Evolutionary conservation across 1,140 invertebrate genomes (phyloP).

Genomic region (Cydia splendana): DNA sequence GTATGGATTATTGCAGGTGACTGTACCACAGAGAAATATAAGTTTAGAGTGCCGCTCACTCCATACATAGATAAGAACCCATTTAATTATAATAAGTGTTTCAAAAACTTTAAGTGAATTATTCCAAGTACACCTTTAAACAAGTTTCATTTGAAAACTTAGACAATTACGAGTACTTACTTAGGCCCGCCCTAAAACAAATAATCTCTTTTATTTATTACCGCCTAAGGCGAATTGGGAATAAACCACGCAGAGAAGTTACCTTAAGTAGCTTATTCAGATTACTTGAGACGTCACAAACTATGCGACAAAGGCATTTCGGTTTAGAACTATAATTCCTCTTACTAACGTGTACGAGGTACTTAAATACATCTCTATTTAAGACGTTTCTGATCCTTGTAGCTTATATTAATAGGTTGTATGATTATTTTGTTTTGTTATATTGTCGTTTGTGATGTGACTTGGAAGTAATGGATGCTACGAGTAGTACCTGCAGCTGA

Average conservation of each 20-base stretch:
- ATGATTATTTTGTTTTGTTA: too few species aligned
- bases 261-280: conserved; percentile 12
- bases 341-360: background rate
- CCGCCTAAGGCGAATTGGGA: background rate
- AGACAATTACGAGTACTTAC: background rate
- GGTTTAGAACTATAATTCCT: background rate
- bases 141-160: background rate
- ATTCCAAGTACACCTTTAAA: background rate
- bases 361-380: background rate
- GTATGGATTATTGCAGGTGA: too few species aligned
- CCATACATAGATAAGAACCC: too few species aligned
- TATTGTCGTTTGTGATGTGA: too few species aligned
- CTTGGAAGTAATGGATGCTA: too few species aligned
- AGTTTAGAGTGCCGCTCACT: too few species aligned
- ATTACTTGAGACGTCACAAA: conserved; percentile 3
- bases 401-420: too few species aligned
- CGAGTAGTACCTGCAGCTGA: too few species aligned
- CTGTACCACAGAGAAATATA: too few species aligned
- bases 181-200: background rate
- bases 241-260: background rate
- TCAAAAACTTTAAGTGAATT: too few species aligned
- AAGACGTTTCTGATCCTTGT: background rate
- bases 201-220: background rate
- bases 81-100: too few species aligned
- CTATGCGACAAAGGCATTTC: background rate